phyloP scores from a whole-genome alignment of 2,113 vertebrate genomes.

The Xenopus laevis region DNA sequence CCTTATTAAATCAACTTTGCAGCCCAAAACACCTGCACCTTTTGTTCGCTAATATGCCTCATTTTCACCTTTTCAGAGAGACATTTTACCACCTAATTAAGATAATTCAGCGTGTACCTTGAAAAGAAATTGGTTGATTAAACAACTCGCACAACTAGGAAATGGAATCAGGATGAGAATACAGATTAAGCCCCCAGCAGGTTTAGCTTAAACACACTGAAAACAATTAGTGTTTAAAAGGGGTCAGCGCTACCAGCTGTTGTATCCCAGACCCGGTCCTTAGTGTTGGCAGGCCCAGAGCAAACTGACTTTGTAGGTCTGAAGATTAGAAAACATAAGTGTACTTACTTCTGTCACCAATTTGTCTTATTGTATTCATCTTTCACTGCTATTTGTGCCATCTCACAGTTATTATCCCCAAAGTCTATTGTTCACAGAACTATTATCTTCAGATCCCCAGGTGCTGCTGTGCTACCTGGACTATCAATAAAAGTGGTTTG shows the following conservation, averaged over 20 bases:
- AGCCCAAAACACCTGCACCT: conserved; percentile 11
- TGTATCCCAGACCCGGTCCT: too few relatives aligned
- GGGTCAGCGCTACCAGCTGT: not conserved
- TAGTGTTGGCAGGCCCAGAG: too few relatives aligned
- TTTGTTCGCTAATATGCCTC: conserved; percentile 22
- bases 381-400: too few relatives aligned
- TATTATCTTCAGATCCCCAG: too few relatives aligned
- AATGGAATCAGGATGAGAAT: conserved; percentile 5
- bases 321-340: too few relatives aligned
- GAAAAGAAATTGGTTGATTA: conserved; percentile 1
- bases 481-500: too few relatives aligned
- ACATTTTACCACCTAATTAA: conserved; percentile 18
- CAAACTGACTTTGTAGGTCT: too few relatives aligned
- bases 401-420: too few relatives aligned
- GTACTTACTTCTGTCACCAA: too few relatives aligned
- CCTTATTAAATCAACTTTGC: not conserved
- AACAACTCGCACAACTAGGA: not conserved
- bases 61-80: conserved; percentile 12
- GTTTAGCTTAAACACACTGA: conserved; percentile 1
- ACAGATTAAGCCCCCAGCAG: not conserved
- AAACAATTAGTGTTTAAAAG: not conserved
- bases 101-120: not conserved
- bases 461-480: too few relatives aligned
- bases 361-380: too few relatives aligned
- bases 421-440: too few relatives aligned